Percentiles rank a stretch among this genome's conserved stretches.
These are phyloP conservation scores for Morphnarchus princeps DNA, from an alignment of 2,113 vertebrate genomes.

Conservation along the genomic window DNA sequence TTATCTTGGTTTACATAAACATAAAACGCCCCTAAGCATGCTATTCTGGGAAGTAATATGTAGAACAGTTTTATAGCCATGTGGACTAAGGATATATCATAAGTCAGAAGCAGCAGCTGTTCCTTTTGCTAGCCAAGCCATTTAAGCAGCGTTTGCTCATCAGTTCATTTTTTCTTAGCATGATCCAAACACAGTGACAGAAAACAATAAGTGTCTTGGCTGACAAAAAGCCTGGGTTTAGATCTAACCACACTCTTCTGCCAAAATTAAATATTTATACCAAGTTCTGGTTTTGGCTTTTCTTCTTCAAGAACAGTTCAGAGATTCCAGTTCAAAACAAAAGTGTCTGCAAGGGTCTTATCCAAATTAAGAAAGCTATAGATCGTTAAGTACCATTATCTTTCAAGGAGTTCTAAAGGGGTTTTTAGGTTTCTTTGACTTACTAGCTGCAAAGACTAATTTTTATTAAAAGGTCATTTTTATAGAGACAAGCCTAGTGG, in stretches of 20 bases:
- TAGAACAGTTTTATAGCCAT: neutral
- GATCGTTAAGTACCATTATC: neutral
- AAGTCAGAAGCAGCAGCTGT: conserved; percentile 29
- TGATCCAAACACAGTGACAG: conserved; percentile 12
- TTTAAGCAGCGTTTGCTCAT: neutral
- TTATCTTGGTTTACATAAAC: neutral
- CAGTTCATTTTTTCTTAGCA: conserved; percentile 5
- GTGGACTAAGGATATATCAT: neutral
- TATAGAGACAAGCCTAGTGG: neutral
- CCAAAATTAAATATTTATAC: neutral
- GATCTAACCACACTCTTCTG: neutral
- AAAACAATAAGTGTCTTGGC: conserved; percentile 26
- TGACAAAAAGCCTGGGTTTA: neutral
- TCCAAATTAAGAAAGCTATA: neutral
- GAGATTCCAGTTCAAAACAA: neutral
- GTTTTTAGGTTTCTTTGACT: neutral
- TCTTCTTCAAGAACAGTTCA: neutral
- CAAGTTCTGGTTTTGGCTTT: neutral
- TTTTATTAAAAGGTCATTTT: neutral
- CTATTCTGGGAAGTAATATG: neutral
- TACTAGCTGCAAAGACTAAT: neutral
- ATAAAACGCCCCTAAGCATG: neutral
- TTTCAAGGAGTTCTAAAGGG: neutral
- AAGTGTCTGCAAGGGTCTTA: neutral
- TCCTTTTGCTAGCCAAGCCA: neutral